Percentiles rank a stretch among this genome's conserved stretches.
Evolutionary conservation across 2,113 vertebrate species (phyloP).

Genomic region (Nicator chloris): DNA sequence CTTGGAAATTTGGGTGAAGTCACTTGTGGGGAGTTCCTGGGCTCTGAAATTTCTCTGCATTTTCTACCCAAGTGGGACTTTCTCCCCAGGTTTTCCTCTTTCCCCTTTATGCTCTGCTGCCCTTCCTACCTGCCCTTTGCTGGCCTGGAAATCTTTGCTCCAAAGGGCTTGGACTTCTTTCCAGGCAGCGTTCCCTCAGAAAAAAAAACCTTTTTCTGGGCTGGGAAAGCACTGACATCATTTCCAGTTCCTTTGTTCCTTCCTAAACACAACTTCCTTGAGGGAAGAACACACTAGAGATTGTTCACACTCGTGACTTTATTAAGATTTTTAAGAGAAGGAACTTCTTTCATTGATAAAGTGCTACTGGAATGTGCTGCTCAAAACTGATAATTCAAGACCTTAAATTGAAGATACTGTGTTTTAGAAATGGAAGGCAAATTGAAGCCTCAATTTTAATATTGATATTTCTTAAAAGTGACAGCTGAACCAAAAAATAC

Average conservation of each 20-base stretch:
- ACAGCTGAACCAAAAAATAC: not conserved
- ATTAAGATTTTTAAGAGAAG: not conserved
- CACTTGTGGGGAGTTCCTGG: not conserved
- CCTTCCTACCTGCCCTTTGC: not conserved
- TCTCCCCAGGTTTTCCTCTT: not conserved
- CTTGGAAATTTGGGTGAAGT: not conserved
- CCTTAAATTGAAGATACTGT: not conserved
- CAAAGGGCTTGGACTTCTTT: not conserved
- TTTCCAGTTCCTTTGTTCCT: not conserved
- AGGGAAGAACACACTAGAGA: accelerated
- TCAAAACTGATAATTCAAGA: not conserved
- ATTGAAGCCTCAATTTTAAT: not conserved
- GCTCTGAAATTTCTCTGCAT: not conserved
- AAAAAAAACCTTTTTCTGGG: not conserved
- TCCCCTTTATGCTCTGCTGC: not conserved
- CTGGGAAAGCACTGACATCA: not conserved
- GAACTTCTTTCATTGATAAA: not conserved
- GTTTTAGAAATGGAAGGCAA: not conserved
- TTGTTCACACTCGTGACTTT: not conserved
- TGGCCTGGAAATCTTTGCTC: not conserved
- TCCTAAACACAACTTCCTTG: not conserved
- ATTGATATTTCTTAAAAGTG: not conserved
- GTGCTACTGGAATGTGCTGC: not conserved
- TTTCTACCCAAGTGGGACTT: not conserved
- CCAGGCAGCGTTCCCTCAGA: not conserved